Evolutionary conservation across 1,140 invertebrate species (phyloP), one percentile per base, ranked within the genome.

Genomic region (Meteorus sp.): DNA sequence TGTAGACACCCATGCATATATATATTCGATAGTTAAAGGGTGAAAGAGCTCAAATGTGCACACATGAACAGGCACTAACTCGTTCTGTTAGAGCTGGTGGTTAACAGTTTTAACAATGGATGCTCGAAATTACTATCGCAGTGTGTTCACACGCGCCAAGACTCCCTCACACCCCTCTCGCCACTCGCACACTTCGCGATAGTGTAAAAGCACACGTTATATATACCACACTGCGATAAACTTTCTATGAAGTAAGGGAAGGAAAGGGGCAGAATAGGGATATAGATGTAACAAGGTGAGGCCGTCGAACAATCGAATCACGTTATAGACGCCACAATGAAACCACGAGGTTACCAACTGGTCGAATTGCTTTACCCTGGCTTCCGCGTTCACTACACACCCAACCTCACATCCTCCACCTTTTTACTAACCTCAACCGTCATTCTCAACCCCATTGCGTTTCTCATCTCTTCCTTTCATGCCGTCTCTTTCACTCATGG

Each of bases 271-370:
- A 33, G n/a, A 6, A 33, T 56, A 20, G 29, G 39, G 41, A 33
- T 45, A 45, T 6, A 55, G 55, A 19, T 59, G 55, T 76, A 75
- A 74, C 68, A 67, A 72, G 67, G 65, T 68, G 64, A 67, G 72
- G 68, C 69, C 64, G 71, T 72, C 63, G 45, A 53, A 70, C 74
- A 75, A 72, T 75, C 44, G 44, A 47, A 74, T 73, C 65, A 71
- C 66, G 68, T 63, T 64, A 69, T 67, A 53, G 65, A 53, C n/a
- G 48, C 71, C 71, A 66, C 69, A 72, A 74, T 72, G 69, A 71
- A 73, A 74, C 73, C 73, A 56, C 74, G 60, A 67, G 66, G 73
- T 73, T 72, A 68, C 70, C 68, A 76, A 75, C 72, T 66, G 69
- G 65, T 69, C 64, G 66, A 70, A 71, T 67, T 68, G 65, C 25